Conservation (phyloP, 2,113 vertebrate species). For the Callospermophilus lateralis region DNA sequence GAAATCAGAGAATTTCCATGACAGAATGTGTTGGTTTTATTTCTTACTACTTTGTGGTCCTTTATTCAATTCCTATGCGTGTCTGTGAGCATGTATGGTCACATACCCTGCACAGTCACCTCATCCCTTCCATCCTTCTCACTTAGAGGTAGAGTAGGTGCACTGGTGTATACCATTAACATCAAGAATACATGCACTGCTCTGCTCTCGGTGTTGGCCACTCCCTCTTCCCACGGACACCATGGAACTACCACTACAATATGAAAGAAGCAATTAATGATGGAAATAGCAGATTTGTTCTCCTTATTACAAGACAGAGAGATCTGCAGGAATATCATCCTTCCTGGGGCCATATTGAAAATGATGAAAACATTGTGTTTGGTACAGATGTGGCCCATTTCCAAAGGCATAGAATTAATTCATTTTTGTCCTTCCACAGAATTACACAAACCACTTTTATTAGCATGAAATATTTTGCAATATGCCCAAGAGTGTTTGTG, state of each 20-base stretch:
- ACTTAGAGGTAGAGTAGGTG: background rate
- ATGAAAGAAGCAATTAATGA: slow-evolving; percentile 53
- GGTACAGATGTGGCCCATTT: background rate
- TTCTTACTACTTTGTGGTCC: background rate
- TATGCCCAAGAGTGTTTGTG: slow-evolving; percentile 2
- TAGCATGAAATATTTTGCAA: slow-evolving; percentile 39
- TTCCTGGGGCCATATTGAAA: slow-evolving; percentile 57
- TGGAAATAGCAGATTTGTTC: background rate
- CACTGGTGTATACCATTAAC: background rate
- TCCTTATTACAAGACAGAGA: slow-evolving; percentile 57
- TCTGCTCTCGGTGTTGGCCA: background rate
- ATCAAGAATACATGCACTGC: background rate
- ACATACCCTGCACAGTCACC: background rate
- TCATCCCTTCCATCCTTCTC: background rate
- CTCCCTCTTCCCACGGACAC: background rate
- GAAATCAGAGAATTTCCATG: slow-evolving; percentile 45
- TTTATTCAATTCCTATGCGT: background rate
- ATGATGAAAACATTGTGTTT: slow-evolving; percentile 59
- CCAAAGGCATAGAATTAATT: slow-evolving; percentile 55
- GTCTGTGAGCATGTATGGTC: background rate
- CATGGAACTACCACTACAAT: background rate
- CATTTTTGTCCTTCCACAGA: slow-evolving; percentile 58
- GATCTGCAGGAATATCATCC: slow-evolving; percentile 42
- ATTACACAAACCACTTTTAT: background rate
- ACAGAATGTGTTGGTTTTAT: background rate